These are phyloP conservation scores for Peromyscus nudipes DNA, from an alignment of 2,797 vertebrate genomes.

Conservation along the genomic window DNA sequence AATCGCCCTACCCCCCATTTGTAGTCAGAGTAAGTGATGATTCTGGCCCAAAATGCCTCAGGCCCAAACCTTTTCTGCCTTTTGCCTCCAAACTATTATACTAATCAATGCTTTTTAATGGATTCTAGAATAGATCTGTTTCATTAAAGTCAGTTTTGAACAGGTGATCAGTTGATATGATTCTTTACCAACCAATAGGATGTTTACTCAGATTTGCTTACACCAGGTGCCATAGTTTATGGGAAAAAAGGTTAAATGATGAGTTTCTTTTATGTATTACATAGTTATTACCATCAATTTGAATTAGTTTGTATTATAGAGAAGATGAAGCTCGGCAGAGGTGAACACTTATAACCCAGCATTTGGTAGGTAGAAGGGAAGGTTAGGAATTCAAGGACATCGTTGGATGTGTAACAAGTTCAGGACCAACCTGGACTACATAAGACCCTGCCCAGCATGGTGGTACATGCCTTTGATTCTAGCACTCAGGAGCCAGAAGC, in stretches of 20 bases:
- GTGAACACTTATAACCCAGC: neutral
- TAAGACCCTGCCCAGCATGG: neutral
- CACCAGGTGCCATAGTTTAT: neutral
- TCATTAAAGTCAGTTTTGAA: constrained; percentile 1
- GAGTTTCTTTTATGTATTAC: neutral
- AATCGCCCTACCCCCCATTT: neutral
- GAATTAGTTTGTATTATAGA: neutral
- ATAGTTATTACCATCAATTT: constrained; percentile 20
- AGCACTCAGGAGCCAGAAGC: neutral
- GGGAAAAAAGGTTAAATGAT: constrained; percentile 20
- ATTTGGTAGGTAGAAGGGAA: neutral
- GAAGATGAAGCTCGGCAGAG: neutral
- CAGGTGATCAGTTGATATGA: neutral
- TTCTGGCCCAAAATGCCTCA: neutral
- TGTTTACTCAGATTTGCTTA: constrained; percentile 34
- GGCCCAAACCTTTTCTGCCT: neutral
- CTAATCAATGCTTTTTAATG: neutral
- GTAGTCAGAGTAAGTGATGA: neutral
- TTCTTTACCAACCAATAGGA: constrained; percentile 24
- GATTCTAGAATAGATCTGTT: constrained; percentile 2
- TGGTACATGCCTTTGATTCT: neutral
- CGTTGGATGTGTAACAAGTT: neutral
- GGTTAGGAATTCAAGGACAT: neutral
- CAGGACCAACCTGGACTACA: neutral
- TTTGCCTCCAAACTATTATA: neutral